Conservation (phyloP, 1,140 invertebrate species). For the Nylanderia fulva region DNA sequence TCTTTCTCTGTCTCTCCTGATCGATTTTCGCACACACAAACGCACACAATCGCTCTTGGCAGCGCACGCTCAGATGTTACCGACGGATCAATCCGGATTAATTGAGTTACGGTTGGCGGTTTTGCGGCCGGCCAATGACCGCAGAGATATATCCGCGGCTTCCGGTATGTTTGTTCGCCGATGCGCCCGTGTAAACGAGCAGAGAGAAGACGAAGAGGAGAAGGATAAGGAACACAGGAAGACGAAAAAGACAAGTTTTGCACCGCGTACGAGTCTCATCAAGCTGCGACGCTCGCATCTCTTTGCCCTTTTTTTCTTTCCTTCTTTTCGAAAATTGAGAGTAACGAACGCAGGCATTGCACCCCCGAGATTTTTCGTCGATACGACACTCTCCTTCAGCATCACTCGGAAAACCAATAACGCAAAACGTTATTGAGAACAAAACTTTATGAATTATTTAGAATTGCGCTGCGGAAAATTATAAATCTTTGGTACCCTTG, state of each 20-base stretch:
- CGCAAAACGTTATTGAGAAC: constrained; percentile 38
- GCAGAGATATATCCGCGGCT: constrained; percentile 77
- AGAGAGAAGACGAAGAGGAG: background rate
- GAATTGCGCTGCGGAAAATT: constrained; percentile 6
- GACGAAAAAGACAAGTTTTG: background rate
- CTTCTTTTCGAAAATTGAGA: constrained; percentile 37
- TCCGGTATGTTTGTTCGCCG: constrained; percentile 65
- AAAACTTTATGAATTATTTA: constrained; percentile 45
- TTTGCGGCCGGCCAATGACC: constrained; percentile 76
- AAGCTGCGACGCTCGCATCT: background rate
- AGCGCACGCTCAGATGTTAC: constrained; percentile 64
- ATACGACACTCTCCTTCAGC: constrained; percentile 5
- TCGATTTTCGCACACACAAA: constrained; percentile 51
- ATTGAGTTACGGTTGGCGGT: constrained; percentile 83
- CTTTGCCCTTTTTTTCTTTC: background rate
- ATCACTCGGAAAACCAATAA: constrained; percentile 49
- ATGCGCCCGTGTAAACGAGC: constrained; percentile 38
- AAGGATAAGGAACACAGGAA: background rate
- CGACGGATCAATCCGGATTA: constrained; percentile 82
- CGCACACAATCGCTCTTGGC: background rate
- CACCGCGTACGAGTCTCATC: constrained; percentile 13
- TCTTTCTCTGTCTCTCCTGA: background rate
- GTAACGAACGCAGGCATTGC: background rate
- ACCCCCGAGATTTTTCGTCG: constrained; percentile 28
- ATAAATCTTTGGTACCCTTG: background rate